Evolutionary conservation across 1,140 invertebrate species (phyloP), one percentile per base, ranked within the genome.

Genomic region (Mesaphorura yosii): DNA sequence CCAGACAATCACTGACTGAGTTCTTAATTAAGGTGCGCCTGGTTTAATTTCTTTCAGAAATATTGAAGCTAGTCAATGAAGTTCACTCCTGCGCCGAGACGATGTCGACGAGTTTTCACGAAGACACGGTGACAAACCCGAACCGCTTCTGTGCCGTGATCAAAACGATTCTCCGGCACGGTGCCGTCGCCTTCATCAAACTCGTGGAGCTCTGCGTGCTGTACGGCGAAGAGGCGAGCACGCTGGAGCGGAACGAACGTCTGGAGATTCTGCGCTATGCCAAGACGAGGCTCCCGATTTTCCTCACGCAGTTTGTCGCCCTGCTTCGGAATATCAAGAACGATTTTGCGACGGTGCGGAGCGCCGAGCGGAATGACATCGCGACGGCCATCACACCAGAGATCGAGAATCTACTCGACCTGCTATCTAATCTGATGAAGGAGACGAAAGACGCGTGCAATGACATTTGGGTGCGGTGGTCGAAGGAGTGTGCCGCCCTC

Each of bases 331-430:
- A 73, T 39, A 69, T 78, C 29, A 75, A 77, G 48, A 70, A 68
- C 26, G 76, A 78, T 42, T 74, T 79, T 55, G 71, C 73, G 22
- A 70, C 69, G n/a, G 70, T 80, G 51, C 72, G 70, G 47, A 65
- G 70, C 29, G 66, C 69, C 23, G 76, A 80, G 64, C 67, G 76
- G 48, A 69, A 76, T 46, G 76, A 80, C 59, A 70, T 81, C 49
- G 76, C 78, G 7, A 69, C 72, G 37, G 78, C 78, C 68, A 69
- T 81, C 55, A 75, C 80, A 63, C 78, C 78, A 58, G 77, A 81
- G 75, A 72, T 78, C 57, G 75, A 77, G 64, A 67, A 64, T 23
- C 71, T 75, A 19, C 65, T 78, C 23, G 73, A 76, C 54, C 72
- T 68, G 14, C 57, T 78, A 47, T 25, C 46, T 17, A 57, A 44